phyloP scores from a whole-genome alignment of 1,140 invertebrate species.

The Colletes latitarsis region DNA sequence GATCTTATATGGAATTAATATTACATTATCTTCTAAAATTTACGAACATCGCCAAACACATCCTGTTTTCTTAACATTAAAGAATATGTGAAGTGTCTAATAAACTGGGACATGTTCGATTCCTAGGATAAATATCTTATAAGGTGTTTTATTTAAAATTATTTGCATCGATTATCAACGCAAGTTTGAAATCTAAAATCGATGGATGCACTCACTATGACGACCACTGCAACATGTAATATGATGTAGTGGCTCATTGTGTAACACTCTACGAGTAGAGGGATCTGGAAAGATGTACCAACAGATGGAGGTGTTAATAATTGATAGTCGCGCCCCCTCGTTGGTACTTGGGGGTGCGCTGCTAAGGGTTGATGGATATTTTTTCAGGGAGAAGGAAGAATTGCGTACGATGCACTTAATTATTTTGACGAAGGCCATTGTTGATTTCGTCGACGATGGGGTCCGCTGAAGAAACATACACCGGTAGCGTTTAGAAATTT shows the following conservation, averaged over 20 bases:
- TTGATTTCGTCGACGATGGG: constrained; percentile 3
- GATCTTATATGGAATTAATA: too few species aligned
- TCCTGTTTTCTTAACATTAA: too few species aligned
- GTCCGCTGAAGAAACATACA: background rate
- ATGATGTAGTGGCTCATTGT: constrained; percentile 68
- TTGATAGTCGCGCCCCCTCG: constrained; percentile 76
- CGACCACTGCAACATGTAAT: constrained; percentile 61
- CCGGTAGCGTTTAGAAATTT: constrained; percentile 9
- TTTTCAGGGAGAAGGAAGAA: constrained; percentile 50
- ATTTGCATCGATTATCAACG: too few species aligned
- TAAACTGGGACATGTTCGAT: too few species aligned
- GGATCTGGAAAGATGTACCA: constrained; percentile 69
- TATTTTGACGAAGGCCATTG: constrained; percentile 39
- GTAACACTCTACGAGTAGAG: constrained; percentile 49
- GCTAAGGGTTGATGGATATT: constrained; percentile 48
- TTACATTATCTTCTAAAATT: too few species aligned
- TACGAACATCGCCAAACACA: too few species aligned
- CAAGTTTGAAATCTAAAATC: background rate
- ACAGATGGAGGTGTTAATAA: constrained; percentile 80
- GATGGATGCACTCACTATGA: constrained; percentile 58
- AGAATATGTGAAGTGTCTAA: too few species aligned
- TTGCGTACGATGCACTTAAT: constrained; percentile 35
- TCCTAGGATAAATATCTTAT: background rate
- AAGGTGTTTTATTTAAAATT: background rate
- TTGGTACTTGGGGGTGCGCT: constrained; percentile 62